Percentiles rank a stretch among this genome's conserved stretches.
Conservation (phyloP, 2,113 vertebrate genomes). For the Aplodontia rufa region DNA sequence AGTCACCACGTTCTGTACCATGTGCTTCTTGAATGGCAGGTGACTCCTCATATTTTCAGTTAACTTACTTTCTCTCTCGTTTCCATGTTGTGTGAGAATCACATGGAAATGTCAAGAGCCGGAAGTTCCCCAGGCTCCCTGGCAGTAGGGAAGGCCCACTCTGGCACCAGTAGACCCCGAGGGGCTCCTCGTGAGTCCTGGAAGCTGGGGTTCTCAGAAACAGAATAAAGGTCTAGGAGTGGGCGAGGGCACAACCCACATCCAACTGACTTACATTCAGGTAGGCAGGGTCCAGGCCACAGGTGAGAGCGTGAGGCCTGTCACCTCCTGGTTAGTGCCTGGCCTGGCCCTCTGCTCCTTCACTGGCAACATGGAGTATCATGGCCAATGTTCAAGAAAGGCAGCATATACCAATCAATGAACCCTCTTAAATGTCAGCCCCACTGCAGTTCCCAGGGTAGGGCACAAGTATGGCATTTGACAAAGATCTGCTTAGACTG, state of each 20-base stretch:
- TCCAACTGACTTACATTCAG: accelerated
- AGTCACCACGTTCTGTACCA: background rate
- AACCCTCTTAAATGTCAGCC: background rate
- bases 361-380: background rate
- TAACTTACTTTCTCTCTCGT: too few relatives aligned
- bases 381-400: background rate
- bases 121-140: background rate
- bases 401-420: too few relatives aligned
- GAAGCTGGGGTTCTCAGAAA: background rate
- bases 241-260: background rate
- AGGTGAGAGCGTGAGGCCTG: background rate
- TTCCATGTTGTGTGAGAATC: background rate
- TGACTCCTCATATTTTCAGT: background rate
- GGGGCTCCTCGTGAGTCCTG: accelerated
- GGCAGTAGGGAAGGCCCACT: accelerated
- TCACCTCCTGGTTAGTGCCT: background rate
- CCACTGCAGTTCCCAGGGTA: accelerated
- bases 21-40: background rate
- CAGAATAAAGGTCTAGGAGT: accelerated
- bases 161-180: accelerated
- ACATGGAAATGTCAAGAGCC: background rate
- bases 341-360: background rate
- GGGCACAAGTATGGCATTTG: background rate
- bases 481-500: background rate
- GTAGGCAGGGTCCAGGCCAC: background rate